These are phyloP conservation scores for Idaea dimidiata DNA, from an alignment of 2,888 invertebrate species.

Conservation along the genomic window DNA sequence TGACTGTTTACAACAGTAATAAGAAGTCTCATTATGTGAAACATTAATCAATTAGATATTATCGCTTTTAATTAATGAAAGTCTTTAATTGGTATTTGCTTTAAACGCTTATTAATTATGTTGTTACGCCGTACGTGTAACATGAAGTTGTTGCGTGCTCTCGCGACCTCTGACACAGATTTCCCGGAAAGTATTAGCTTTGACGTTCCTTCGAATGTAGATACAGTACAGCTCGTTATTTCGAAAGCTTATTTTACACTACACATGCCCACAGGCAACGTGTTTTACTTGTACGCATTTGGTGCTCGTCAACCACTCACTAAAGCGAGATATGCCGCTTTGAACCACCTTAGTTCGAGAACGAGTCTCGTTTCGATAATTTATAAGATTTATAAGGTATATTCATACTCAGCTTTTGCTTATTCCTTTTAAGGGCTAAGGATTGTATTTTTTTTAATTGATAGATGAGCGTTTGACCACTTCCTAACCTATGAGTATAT, in stretches of 20 bases:
- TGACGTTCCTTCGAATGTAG: slow-evolving; percentile 48
- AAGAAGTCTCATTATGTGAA: slow-evolving; percentile 38
- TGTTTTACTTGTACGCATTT: slow-evolving; percentile 35
- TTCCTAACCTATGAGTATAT: no score
- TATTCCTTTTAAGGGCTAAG: no score
- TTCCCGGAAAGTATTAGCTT: slow-evolving; percentile 60
- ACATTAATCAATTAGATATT: slow-evolving; percentile 49
- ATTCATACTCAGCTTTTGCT: no score
- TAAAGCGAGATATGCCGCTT: slow-evolving; percentile 5
- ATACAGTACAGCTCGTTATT: slow-evolving; percentile 60
- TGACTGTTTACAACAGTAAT: slow-evolving; percentile 21
- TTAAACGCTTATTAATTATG: slow-evolving; percentile 62
- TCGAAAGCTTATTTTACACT: slow-evolving; percentile 61
- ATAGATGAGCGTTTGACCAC: no score
- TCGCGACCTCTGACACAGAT: slow-evolving; percentile 60
- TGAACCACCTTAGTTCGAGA: background rate
- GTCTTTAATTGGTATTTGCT: slow-evolving; percentile 56
- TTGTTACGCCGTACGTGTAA: slow-evolving; percentile 47
- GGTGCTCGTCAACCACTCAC: slow-evolving; percentile 40
- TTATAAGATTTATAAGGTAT: background rate
- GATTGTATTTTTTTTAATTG: no score
- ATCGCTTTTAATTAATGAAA: slow-evolving; percentile 55
- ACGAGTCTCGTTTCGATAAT: slow-evolving; percentile 6
- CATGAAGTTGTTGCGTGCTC: slow-evolving; percentile 55
- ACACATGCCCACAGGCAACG: slow-evolving; percentile 42